Conservation (phyloP, 2,113 vertebrate genomes). For the Syngnathus typhle region DNA sequence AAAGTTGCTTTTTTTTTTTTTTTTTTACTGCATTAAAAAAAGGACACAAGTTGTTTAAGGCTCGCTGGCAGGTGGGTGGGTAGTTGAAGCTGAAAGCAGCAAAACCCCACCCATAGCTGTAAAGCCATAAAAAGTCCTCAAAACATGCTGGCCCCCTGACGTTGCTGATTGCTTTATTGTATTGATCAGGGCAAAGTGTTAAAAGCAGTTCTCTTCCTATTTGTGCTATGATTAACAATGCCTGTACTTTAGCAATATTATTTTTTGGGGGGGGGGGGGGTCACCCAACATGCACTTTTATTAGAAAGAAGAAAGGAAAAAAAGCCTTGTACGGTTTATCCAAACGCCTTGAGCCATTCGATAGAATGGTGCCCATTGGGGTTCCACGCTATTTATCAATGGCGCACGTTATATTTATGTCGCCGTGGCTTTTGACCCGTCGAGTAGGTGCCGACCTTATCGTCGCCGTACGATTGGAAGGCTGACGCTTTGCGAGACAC, state of each 20-base stretch:
- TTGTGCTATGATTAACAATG: neutral
- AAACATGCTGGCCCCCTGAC: conserved; percentile 49
- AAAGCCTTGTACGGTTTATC: neutral
- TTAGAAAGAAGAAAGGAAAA: no score
- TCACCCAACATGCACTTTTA: neutral
- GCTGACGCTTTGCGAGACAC: conserved; percentile 57
- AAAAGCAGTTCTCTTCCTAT: conserved; percentile 21
- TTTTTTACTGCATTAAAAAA: conserved; percentile 13
- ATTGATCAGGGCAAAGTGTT: conserved; percentile 77
- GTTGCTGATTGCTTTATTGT: conserved; percentile 73
- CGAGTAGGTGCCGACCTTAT: conserved; percentile 55
- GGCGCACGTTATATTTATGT: neutral
- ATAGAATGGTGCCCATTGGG: neutral
- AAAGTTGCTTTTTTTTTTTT: neutral
- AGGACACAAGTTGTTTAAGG: neutral
- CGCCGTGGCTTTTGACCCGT: conserved; percentile 44
- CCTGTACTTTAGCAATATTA: neutral
- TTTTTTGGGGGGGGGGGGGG: neutral
- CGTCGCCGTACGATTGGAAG: conserved; percentile 45
- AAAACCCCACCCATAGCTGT: conserved; percentile 47
- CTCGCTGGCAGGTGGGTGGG: conserved; percentile 9
- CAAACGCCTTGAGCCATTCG: neutral
- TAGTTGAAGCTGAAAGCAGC: conserved; percentile 27
- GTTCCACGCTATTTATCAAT: neutral
- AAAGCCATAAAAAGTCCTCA: conserved; percentile 61